Conservation (phyloP, 2,113 vertebrate genomes). For the Micronycteris hirsuta region DNA sequence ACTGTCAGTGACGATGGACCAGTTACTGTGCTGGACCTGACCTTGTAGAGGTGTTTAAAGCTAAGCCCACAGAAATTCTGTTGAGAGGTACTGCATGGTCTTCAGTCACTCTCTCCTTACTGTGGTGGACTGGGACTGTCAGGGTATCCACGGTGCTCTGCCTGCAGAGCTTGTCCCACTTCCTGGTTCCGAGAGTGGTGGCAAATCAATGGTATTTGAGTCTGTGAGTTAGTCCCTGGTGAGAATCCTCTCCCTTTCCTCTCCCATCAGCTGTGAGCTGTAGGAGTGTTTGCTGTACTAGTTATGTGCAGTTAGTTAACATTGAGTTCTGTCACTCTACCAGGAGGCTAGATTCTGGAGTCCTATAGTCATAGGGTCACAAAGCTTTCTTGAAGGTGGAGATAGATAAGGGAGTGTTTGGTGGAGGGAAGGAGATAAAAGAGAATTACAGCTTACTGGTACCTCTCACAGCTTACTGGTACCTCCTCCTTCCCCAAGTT, state of each 20-base stretch:
- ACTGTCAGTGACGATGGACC: conserved; percentile 87
- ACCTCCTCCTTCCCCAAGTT: background rate
- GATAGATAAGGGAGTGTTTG: background rate
- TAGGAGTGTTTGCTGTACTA: background rate
- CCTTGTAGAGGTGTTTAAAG: conserved; percentile 85
- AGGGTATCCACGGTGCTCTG: conserved; percentile 84
- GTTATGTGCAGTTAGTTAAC: background rate
- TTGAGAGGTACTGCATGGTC: conserved; percentile 84
- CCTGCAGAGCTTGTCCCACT: conserved; percentile 51
- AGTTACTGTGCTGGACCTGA: conserved; percentile 84
- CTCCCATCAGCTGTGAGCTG: background rate
- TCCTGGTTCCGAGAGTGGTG: conserved; percentile 63
- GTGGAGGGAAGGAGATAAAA: background rate
- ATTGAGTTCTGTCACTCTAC: background rate
- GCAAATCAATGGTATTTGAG: conserved; percentile 43
- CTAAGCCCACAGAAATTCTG: conserved; percentile 83
- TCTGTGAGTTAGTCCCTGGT: background rate
- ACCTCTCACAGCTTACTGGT: background rate
- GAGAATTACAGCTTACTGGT: background rate
- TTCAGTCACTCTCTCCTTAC: conserved; percentile 80
- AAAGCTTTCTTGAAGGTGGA: background rate
- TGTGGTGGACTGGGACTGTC: conserved; percentile 88
- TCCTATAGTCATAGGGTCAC: background rate
- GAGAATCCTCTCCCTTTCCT: background rate
- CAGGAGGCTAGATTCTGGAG: background rate